Base-by-base conservation (phyloP, 1,140 invertebrate species). In the Neotoxoptera formosana region DNA sequence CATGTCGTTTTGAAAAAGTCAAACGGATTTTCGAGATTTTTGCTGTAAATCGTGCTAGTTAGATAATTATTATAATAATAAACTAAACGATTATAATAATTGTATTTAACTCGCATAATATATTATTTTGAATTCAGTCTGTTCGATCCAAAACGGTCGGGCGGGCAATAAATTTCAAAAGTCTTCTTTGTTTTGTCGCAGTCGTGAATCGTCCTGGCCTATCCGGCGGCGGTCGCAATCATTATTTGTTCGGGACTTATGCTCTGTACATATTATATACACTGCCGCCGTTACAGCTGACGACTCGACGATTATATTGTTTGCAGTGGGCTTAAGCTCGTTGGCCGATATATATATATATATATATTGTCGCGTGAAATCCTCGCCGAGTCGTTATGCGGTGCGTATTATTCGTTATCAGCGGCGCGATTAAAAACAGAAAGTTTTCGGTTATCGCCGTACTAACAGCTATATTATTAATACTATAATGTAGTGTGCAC, bases 221-320 rank as follows among this genome's bases (percentile, higher is more conserved):
- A 84, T 25, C 83, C 2, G 41, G 41, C 2, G 41, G 41, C 23
- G 23, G 83, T 45, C 21, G 23, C 36, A 84, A 41, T 41, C 45
- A 84, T 84, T 84, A 84, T 84, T 84, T 84, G 83, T 84, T 84
- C 9, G 41, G 21, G 21, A 41, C 83, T 84, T 84, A 84, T 34
- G 30, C 60, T 14, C n/a, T n/a, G 14, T 17, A 76, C 17, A 67
- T 53, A 53, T 56, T 25, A 25, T 67, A 76, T n/a, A 76, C 14
- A 76, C n/a, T 76, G 14, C 17, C 14, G n/a, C n/a, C 41, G 30
- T 76, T 76, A 45, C 36, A 41, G 83, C 21, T 41, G 83, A 84
- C 83, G 23, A 14, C 21, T 41, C 23, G 21, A 23, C 7, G 34
- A 84, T 84, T 41, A 41, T 84, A 25, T 84, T 84, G 23, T 84